phyloP scores from a whole-genome alignment of 2,888 invertebrate genomes.

The Nebria salina region DNA sequence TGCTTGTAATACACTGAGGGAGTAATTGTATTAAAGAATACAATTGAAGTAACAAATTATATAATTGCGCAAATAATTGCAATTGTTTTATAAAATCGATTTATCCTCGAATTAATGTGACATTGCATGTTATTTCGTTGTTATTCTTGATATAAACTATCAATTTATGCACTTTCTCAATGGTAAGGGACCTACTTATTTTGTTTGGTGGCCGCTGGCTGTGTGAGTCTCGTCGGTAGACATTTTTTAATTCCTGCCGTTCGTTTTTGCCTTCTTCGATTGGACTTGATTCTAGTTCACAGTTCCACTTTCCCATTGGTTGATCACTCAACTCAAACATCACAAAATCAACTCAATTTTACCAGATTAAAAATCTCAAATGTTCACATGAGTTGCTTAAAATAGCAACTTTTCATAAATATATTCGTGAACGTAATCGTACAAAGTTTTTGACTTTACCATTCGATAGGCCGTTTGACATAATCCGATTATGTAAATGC shows the following conservation, averaged over 20 bases:
- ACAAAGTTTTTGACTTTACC: not conserved
- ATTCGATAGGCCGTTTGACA: not conserved
- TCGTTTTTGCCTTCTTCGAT: conserved; percentile 15
- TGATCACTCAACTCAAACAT: not conserved
- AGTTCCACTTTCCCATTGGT: conserved; percentile 26
- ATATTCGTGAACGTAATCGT: too few species aligned
- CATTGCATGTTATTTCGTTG: not conserved
- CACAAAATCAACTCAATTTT: not conserved
- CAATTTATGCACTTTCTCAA: conserved; percentile 32
- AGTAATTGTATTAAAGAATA: too few species aligned
- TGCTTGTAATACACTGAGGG: too few species aligned
- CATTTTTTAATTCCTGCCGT: conserved; percentile 1
- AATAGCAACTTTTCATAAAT: too few species aligned
- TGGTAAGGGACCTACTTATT: conserved; percentile 20
- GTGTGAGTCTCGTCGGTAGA: not conserved
- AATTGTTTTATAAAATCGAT: not conserved
- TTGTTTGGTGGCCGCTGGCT: not conserved
- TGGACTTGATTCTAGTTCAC: conserved; percentile 21
- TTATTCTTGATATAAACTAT: not conserved
- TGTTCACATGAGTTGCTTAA: too few species aligned
- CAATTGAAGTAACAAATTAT: too few species aligned
- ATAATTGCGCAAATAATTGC: too few species aligned
- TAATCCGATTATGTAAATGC: not conserved
- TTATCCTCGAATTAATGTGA: not conserved
- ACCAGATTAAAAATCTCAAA: not conserved